phyloP scores from a whole-genome alignment of 2,888 invertebrate genomes.

The Germaria angustata region DNA sequence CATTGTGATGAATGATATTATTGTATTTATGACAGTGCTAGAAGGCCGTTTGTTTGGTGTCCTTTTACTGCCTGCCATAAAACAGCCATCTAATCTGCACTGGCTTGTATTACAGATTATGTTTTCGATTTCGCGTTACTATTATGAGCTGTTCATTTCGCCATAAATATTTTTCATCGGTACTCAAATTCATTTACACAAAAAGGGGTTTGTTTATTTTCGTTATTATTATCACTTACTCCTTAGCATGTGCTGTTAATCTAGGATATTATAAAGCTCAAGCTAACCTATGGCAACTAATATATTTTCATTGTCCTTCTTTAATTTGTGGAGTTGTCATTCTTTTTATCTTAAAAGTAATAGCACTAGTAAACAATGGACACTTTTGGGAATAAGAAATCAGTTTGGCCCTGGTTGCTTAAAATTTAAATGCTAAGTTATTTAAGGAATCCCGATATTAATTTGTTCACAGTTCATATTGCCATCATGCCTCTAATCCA shows the following conservation, averaged over 20 bases:
- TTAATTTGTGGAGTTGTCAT: slow-evolving; percentile 23
- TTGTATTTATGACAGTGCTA: slow-evolving; percentile 44
- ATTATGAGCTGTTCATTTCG: not conserved
- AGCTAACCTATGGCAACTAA: no score
- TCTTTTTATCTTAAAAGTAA: not conserved
- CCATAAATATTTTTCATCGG: slow-evolving; percentile 8
- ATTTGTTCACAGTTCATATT: no score
- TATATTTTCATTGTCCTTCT: slow-evolving; percentile 14
- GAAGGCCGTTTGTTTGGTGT: slow-evolving; percentile 64
- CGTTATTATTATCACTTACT: slow-evolving; percentile 23
- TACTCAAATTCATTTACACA: slow-evolving; percentile 9
- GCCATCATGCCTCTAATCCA: no score
- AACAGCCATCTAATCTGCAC: slow-evolving; percentile 36
- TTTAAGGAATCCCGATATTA: no score
- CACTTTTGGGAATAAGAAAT: not conserved
- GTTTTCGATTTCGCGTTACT: not conserved
- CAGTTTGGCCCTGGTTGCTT: not conserved
- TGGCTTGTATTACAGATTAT: slow-evolving; percentile 21
- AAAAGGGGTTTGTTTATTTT: slow-evolving; percentile 17
- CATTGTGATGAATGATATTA: not conserved
- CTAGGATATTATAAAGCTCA: not conserved
- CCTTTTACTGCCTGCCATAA: slow-evolving; percentile 60
- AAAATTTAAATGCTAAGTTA: no score
- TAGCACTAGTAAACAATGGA: slow-evolving; percentile 23
- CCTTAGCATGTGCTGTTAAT: not conserved